These are phyloP conservation scores for Notodonta ziczac DNA, from an alignment of 2,888 invertebrate species.

Conservation along the genomic window DNA sequence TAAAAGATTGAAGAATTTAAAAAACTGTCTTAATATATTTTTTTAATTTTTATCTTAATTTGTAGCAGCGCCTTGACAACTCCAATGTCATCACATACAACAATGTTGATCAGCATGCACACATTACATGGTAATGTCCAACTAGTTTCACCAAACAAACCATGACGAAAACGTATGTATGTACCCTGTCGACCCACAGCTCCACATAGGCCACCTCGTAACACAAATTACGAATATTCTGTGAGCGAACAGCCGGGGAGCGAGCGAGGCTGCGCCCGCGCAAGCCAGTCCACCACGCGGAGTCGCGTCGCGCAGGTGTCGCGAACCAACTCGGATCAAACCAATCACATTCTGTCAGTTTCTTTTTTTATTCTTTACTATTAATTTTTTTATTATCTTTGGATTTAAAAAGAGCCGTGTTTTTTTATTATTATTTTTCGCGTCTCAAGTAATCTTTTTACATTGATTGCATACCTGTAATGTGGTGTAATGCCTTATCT, in stretches of 20 bases:
- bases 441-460: conserved; percentile 11
- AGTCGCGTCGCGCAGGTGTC: conserved; percentile 73
- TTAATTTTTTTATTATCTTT: conserved; percentile 15
- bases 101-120: conserved; percentile 23
- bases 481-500: conserved; percentile 67
- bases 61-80: neutral
- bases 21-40: no score
- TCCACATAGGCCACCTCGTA: conserved; percentile 71
- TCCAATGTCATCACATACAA: conserved; percentile 24
- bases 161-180: conserved; percentile 40
- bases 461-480: conserved; percentile 23
- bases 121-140: conserved; percentile 31
- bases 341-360: conserved; percentile 45
- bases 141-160: conserved; percentile 41
- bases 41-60: no score
- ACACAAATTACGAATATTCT: conserved; percentile 67
- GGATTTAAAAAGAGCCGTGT: neutral
- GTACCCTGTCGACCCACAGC: conserved; percentile 62
- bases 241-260: conserved; percentile 50
- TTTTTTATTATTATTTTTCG: conserved; percentile 9
- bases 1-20: no score
- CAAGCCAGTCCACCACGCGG: conserved; percentile 71
- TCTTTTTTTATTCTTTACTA: conserved; percentile 23
- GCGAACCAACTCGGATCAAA: conserved; percentile 48
- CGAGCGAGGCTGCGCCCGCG: conserved; percentile 50